These are phyloP conservation scores for Cricetomys ansorgei DNA, from an alignment of 2,113 vertebrate genomes.

Conservation along the genomic window DNA sequence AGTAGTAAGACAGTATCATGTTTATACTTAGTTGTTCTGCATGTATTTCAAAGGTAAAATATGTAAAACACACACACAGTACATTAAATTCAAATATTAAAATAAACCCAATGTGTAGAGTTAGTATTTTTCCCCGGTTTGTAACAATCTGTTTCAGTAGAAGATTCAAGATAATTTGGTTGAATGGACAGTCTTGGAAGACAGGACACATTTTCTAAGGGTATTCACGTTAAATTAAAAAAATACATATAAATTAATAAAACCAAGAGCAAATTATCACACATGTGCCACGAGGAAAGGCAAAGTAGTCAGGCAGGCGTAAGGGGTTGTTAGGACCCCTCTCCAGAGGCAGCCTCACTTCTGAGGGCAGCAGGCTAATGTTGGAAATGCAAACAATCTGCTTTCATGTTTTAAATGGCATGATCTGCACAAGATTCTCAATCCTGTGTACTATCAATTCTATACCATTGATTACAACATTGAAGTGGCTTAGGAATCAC, in stretches of 20 bases:
- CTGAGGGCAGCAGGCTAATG: slow-evolving; percentile 33
- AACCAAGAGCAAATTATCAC: slow-evolving; percentile 84
- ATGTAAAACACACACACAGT: slow-evolving; percentile 75
- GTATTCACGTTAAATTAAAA: slow-evolving; percentile 80
- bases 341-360: slow-evolving; percentile 20
- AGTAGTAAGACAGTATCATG: slow-evolving; percentile 80
- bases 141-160: slow-evolving; percentile 66
- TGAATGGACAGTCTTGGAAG: slow-evolving; percentile 74
- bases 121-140: slow-evolving; percentile 81
- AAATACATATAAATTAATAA: slow-evolving; percentile 88
- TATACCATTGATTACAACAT: slow-evolving; percentile 54
- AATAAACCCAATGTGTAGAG: slow-evolving; percentile 79
- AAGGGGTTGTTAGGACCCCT: neutral
- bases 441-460: slow-evolving; percentile 58
- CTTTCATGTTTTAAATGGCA: slow-evolving; percentile 66
- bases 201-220: slow-evolving; percentile 76
- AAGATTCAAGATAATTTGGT: slow-evolving; percentile 70
- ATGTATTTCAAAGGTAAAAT: slow-evolving; percentile 53
- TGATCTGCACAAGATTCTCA: slow-evolving; percentile 71
- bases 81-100: slow-evolving; percentile 78
- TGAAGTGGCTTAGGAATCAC: slow-evolving; percentile 61
- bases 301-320: slow-evolving; percentile 74
- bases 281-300: slow-evolving; percentile 82
- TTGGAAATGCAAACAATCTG: slow-evolving; percentile 59
- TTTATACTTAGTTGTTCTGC: slow-evolving; percentile 62